Base-by-base conservation (phyloP, 2,113 vertebrate genomes). In the Barnardius zonarius region DNA sequence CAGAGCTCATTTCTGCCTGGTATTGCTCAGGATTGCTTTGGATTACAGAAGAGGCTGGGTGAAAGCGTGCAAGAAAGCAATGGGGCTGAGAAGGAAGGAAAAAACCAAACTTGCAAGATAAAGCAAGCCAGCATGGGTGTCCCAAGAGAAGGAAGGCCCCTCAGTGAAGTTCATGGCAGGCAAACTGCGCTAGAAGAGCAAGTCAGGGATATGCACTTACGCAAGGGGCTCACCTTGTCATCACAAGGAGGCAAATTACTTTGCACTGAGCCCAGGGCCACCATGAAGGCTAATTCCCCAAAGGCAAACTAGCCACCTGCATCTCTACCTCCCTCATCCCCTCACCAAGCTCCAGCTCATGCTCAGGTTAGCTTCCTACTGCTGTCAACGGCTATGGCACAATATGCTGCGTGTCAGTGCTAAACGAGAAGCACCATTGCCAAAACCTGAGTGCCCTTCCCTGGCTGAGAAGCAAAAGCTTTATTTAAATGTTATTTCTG, bases 401-500 rank as follows among this genome's bases (percentile, higher is more conserved):
- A 89, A 68, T 49, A 57, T 20, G n/a, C 88, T 6, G 46, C 67
- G 63, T 85, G 70, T 78, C 85, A 61, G 69, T 35, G 33, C 59
- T 92, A 74, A 91, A 61, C 35, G 68, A 82, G 72, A 90, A 92
- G 80, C 72, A 73, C 74, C 81, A 61, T 25, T 57, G 80, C 83
- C 93, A 93, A 92, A 85, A 78, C 72, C 76, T 28, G 51, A 4
- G 4, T 86, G 92, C n/a, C 70, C 72, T 81, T 88, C 64, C 59
- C 92, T 95, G 84, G 84, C 90, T 48, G 51, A 75, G 75, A 72
- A 90, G 55, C 91, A 95, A 88, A 51, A 14, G 23, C 86, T 77
- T 84, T 35, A 78, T 35, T 88, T 93, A 83, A 91, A 79, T 59
- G 61, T 52, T 83, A 62, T 75, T 94, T 94, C 92, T 90, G 27